Evolutionary conservation across 2,797 vertebrate genomes (phyloP), one percentile per base, ranked within the genome.

Genomic region (Sebastes vulpes): DNA sequence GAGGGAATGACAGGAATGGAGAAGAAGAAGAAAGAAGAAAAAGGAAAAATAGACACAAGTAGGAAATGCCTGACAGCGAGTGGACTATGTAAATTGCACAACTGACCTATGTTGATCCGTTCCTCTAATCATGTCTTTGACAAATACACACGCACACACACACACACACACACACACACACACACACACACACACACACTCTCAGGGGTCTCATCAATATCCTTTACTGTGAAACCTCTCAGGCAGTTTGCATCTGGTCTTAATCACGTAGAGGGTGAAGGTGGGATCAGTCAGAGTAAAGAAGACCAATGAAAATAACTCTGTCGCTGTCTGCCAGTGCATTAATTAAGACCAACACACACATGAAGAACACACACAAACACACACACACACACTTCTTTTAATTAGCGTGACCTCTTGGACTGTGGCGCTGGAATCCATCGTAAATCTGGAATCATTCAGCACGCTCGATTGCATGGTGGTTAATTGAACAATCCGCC

Each of bases 211-310:
- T 75, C 64, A 89, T 92, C 80, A 81, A 79, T 91, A 81, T 74
- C 74, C 79, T 90, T 89, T 89, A 82, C 66, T 81, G 72, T 82
- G 67, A 74, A 90, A 88, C 75, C 77, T 83, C 79, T 81, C 71
- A 68, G 84, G 28, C 79, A 85, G 67, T 83, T 91, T 83, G 75
- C 93, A 88, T 90, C 87, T 92, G 90, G 81, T 89, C 83, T 82
- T 89, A 85, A 92, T 93, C 90, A 92, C 74, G 5, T 50, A 46
- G 72, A 57, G 80, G 81, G 25, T 78, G 82, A 85, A 53, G 75
- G 81, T 71, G 71, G 86, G 82, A 90, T 85, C 74, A 75, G 78
- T 81, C 38, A 23, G 65, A 54, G 79, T 16, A 26, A 72, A 79
- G 52, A 48, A 11, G 54, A 79, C 75, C 50, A 72, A 60, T 86